Evolutionary conservation across 2,113 vertebrate species (phyloP).

Genomic region (Condylura cristata): DNA sequence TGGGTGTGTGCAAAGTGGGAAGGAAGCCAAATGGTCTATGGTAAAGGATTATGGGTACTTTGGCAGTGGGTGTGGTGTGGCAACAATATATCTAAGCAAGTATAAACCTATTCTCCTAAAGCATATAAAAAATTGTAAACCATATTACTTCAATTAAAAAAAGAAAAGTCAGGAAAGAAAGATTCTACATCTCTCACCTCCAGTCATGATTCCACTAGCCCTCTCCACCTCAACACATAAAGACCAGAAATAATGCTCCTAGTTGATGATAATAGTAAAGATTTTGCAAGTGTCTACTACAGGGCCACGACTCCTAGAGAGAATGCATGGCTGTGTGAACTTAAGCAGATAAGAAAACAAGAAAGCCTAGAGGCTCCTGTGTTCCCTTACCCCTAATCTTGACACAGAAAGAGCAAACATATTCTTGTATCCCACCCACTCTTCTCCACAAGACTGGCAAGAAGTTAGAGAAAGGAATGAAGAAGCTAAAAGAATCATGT

Average conservation of each 20-base stretch:
- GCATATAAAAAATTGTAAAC: too few species aligned
- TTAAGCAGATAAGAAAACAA: background rate
- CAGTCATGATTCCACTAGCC: background rate
- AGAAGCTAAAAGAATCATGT: background rate
- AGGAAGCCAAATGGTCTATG: too few species aligned
- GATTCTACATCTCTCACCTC: background rate
- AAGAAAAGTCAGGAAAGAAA: background rate
- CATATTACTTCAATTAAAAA: too few species aligned
- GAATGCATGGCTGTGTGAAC: background rate
- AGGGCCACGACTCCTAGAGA: background rate
- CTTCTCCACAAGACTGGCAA: background rate
- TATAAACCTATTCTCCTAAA: too few species aligned
- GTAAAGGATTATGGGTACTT: too few species aligned
- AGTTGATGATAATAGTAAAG: background rate
- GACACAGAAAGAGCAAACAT: background rate
- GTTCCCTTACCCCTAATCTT: background rate
- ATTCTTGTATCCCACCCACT: background rate
- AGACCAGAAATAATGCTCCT: background rate
- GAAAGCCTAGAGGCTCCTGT: background rate
- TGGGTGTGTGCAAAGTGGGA: too few species aligned
- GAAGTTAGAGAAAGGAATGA: background rate
- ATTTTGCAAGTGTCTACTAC: background rate
- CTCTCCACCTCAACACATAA: background rate
- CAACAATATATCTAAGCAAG: too few species aligned
- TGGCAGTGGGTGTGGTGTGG: too few species aligned